A percentile compares a stretch with the other conserved stretches of the same genome.
Conservation (phyloP, 2,888 invertebrate genomes). For the Heliconius aoede region DNA sequence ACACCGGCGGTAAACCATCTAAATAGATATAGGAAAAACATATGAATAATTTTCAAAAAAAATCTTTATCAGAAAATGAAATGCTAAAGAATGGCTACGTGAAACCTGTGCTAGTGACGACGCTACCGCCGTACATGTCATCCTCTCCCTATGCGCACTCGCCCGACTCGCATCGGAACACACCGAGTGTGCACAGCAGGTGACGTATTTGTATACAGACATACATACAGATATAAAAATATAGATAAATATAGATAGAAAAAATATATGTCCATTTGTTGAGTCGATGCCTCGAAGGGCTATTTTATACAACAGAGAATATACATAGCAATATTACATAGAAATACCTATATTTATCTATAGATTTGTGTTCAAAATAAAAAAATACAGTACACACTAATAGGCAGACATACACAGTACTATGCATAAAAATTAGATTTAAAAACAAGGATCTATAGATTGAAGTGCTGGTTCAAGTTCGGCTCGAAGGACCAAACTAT, state of each 20-base stretch:
- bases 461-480: too few species aligned
- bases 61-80: conserved; percentile 65
- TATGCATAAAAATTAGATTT: too few species aligned
- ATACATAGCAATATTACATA: too few species aligned
- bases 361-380: too few species aligned
- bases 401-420: too few species aligned
- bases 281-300: too few species aligned
- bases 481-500: too few species aligned
- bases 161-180: conserved; percentile 89
- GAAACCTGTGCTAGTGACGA: conserved; percentile 91
- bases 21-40: neutral
- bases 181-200: conserved; percentile 91
- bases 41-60: neutral
- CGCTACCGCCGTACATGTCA: conserved; percentile 91
- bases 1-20: too few species aligned
- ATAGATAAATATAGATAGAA: neutral
- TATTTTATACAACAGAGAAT: too few species aligned
- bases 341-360: too few species aligned
- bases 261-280: neutral
- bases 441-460: too few species aligned
- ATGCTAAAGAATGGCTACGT: conserved; percentile 92
- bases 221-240: conserved; percentile 3
- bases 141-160: conserved; percentile 80
- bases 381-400: too few species aligned
- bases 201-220: conserved; percentile 57